These are phyloP conservation scores for Cyclura pinguis DNA, from an alignment of 2,797 vertebrate species.

Conservation along the genomic window DNA sequence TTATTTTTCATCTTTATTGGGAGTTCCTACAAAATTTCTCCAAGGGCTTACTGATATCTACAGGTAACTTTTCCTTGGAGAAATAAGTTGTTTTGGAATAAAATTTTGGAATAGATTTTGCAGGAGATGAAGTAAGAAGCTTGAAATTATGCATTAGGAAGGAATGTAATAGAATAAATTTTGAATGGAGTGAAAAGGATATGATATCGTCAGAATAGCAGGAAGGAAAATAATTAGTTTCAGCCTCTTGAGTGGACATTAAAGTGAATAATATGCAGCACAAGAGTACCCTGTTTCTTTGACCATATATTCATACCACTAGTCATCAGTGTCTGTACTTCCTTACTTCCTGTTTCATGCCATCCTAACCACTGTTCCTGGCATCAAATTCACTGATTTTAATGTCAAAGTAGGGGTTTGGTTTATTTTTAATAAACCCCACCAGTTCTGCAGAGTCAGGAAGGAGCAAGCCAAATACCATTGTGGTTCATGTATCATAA, in stretches of 20 bases:
- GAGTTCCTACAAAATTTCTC: not conserved
- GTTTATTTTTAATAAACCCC: not conserved
- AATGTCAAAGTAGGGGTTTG: not conserved
- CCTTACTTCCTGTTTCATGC: not conserved
- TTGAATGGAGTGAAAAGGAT: not conserved
- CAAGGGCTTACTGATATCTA: not conserved
- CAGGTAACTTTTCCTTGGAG: not conserved
- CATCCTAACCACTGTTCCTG: constrained; percentile 3
- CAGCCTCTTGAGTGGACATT: not conserved
- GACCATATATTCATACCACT: not conserved
- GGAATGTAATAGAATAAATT: not conserved
- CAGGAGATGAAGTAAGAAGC: not conserved
- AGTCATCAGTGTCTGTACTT: not conserved
- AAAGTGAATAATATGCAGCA: not conserved
- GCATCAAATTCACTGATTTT: not conserved
- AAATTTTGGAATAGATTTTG: not conserved
- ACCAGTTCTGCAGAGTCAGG: constrained; percentile 7
- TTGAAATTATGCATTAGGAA: constrained; percentile 4
- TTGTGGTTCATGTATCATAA: constrained; percentile 2
- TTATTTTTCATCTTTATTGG: not conserved
- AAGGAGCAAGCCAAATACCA: not conserved
- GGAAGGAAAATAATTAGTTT: not conserved
- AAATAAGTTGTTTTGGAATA: not conserved
- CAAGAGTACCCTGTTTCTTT: not conserved
- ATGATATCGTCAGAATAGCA: not conserved